phyloP scores from a whole-genome alignment of 2,797 vertebrate species.

The Falco naumanni region DNA sequence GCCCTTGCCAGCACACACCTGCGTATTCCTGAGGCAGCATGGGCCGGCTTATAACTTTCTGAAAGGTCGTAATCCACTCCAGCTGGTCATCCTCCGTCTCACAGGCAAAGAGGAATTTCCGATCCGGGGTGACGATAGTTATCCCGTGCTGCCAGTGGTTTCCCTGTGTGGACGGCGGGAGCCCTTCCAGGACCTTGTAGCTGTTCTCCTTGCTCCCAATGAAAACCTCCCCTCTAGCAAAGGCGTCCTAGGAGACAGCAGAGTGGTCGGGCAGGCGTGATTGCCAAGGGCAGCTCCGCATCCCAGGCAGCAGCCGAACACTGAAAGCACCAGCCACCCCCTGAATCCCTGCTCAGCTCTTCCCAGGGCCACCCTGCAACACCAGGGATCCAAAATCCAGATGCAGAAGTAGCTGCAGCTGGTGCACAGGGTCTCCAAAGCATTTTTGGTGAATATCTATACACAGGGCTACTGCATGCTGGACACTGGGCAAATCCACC shows the following conservation, averaged over 20 bases:
- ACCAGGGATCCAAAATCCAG: not conserved
- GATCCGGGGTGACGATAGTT: slow-evolving; percentile 93
- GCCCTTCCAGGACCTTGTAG: slow-evolving; percentile 90
- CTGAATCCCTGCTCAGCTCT: not conserved
- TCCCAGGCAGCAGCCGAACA: not conserved
- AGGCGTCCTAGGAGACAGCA: slow-evolving; percentile 86
- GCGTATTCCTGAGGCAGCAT: slow-evolving; percentile 98
- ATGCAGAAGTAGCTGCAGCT: not conserved
- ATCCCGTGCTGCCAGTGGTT: slow-evolving; percentile 93
- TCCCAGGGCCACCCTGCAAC: not conserved
- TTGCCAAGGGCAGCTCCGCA: not conserved
- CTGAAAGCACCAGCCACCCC: not conserved
- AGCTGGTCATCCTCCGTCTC: slow-evolving; percentile 90
- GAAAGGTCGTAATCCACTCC: slow-evolving; percentile 93
- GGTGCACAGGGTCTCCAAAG: not conserved
- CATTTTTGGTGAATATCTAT: not conserved
- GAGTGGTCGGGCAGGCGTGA: not conserved
- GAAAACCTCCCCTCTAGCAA: slow-evolving; percentile 94
- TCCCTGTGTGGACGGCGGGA: slow-evolving; percentile 89
- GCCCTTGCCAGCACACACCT: slow-evolving; percentile 75
- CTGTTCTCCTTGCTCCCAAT: slow-evolving; percentile 95
- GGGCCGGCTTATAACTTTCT: slow-evolving; percentile 91
- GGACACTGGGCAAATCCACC: not conserved
- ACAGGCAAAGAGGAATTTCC: slow-evolving; percentile 94
- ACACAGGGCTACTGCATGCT: not conserved